Evolutionary conservation across 2,797 vertebrate species (phyloP).

Genomic region (Brotogeris chrysoptera): DNA sequence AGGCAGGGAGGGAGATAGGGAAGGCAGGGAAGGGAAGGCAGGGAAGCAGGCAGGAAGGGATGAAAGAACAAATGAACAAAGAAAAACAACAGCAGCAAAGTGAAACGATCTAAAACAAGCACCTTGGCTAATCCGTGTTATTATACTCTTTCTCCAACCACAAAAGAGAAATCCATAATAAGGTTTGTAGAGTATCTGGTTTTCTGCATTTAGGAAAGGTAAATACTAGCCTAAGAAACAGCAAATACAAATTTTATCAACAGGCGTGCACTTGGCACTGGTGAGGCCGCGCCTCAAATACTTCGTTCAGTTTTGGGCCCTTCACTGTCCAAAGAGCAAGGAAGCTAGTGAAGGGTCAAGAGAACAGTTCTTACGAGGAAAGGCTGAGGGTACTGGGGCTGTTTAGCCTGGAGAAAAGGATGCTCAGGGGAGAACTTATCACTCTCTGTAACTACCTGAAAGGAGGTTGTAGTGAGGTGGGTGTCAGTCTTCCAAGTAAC

Average conservation of each 20-base stretch:
- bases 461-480: accelerated
- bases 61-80: accelerated
- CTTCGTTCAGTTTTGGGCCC: accelerated
- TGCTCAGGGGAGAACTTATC: accelerated
- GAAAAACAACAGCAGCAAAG: not conserved
- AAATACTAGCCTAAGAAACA: not conserved
- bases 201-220: not conserved
- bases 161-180: not conserved
- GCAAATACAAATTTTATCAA: not conserved
- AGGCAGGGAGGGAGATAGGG: not conserved
- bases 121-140: not conserved
- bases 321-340: accelerated
- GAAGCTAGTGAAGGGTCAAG: accelerated
- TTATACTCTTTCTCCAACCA: not conserved
- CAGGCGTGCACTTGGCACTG: accelerated
- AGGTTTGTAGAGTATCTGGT: not conserved
- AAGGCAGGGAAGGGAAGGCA: not conserved
- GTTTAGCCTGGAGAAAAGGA: not conserved
- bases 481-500: not conserved
- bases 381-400: accelerated
- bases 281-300: accelerated
- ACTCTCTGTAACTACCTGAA: accelerated
- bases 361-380: accelerated
- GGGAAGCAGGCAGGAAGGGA: not conserved
- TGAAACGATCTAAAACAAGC: not conserved